Percentiles rank a stretch among this genome's conserved stretches.
phyloP scores from a whole-genome alignment of 2,888 invertebrate species.

The Pharmacophagus antenor region DNA sequence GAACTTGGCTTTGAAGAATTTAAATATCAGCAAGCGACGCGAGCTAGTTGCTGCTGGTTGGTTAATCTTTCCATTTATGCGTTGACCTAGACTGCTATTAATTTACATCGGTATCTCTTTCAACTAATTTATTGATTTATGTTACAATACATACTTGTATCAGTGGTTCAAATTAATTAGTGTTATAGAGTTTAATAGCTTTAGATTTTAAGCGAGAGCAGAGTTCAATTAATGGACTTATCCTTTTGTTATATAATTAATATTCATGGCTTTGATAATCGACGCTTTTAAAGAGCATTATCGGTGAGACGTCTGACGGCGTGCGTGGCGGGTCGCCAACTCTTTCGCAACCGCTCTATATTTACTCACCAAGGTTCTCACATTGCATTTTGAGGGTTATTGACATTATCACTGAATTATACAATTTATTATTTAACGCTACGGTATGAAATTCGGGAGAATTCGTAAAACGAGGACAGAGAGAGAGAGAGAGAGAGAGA shows the following conservation, averaged over 20 bases:
- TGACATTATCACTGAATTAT: constrained; percentile 69
- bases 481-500: constrained; percentile 25
- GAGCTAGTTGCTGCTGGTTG: constrained; percentile 1
- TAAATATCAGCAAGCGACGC: constrained; percentile 24
- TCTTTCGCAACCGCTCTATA: constrained; percentile 72
- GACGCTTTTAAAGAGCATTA: constrained; percentile 45
- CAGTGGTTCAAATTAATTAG: constrained; percentile 15
- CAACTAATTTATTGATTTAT: constrained; percentile 19
- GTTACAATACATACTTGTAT: constrained; percentile 8
- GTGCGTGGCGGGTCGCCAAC: constrained; percentile 68
- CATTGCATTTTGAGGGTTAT: constrained; percentile 77
- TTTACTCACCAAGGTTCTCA: constrained; percentile 72
- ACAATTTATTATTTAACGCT: constrained; percentile 61
- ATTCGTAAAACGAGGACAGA: constrained; percentile 44
- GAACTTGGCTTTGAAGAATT: constrained; percentile 51
- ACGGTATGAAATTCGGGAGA: constrained; percentile 47
- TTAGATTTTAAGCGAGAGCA: constrained; percentile 1
- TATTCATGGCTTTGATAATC: constrained; percentile 36
- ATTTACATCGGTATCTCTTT: constrained; percentile 21
- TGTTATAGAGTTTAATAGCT: background rate
- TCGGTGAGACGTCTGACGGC: constrained; percentile 52
- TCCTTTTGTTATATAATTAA: constrained; percentile 26
- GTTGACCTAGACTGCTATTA: constrained; percentile 20
- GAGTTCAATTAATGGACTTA: constrained; percentile 15
- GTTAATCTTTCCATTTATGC: constrained; percentile 22